Evolutionary conservation across 2,113 vertebrate genomes (phyloP).

Genomic region (Catharus minimus): DNA sequence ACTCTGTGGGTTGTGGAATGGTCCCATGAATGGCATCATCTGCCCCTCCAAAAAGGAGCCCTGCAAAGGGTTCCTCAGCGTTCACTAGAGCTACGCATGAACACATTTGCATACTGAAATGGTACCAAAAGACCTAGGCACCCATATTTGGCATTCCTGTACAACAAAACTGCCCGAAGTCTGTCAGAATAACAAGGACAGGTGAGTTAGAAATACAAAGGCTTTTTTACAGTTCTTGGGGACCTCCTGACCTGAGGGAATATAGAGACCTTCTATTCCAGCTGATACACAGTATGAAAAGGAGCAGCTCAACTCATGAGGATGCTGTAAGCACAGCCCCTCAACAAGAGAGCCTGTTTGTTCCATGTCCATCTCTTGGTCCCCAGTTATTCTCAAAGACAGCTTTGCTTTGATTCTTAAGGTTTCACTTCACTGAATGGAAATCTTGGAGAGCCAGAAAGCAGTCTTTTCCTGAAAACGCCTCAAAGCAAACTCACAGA

Average conservation of each 20-base stretch:
- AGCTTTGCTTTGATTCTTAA: not conserved
- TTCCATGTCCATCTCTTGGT: not conserved
- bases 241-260: not conserved
- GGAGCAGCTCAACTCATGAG: not conserved
- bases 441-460: not conserved
- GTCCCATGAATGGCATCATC: not conserved
- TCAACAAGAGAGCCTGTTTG: not conserved
- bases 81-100: not conserved
- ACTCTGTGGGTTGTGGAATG: not conserved
- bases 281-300: not conserved
- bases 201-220: not conserved
- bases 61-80: not conserved
- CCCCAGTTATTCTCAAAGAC: not conserved
- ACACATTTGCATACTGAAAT: not conserved
- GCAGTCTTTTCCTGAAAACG: not conserved
- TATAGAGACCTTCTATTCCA: not conserved
- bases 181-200: not conserved
- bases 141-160: accelerated
- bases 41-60: not conserved
- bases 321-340: not conserved
- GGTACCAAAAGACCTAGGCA: not conserved
- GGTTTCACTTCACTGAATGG: not conserved
- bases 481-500: not conserved
- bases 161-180: not conserved
- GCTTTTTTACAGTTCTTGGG: not conserved